Evolutionary conservation across 1,140 invertebrate species (phyloP).

Genomic region (Orchestia grillus): DNA sequence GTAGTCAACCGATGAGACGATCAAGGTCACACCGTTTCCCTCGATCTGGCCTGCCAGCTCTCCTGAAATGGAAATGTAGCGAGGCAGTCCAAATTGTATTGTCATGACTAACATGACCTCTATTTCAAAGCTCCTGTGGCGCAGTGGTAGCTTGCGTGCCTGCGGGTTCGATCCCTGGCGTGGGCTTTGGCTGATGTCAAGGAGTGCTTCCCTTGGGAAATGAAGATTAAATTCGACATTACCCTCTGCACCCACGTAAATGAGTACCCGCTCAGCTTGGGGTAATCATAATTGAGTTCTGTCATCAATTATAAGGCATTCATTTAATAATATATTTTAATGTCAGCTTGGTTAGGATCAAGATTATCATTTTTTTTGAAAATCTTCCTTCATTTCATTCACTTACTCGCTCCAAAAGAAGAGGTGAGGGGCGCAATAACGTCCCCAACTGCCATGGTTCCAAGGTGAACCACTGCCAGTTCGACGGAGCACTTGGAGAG

Average conservation of each 20-base stretch:
- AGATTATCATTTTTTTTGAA: too few species aligned
- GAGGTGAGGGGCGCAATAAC: neutral
- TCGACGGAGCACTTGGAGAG: neutral
- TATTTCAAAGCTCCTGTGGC: neutral
- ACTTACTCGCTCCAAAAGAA: neutral
- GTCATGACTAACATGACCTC: too few species aligned
- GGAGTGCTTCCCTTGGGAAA: too few species aligned
- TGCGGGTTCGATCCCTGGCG: too few species aligned
- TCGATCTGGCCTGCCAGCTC: neutral
- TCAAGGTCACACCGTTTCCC: neutral
- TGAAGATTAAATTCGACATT: too few species aligned
- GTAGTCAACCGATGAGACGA: neutral
- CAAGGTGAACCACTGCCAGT: neutral
- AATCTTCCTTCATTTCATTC: neutral
- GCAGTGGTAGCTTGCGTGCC: too few species aligned
- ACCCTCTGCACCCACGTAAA: neutral
- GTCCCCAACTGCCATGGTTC: neutral
- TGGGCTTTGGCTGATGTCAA: too few species aligned
- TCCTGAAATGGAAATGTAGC: neutral
- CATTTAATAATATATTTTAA: too few species aligned
- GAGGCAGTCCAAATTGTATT: neutral
- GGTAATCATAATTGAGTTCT: too few species aligned
- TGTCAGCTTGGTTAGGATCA: too few species aligned
- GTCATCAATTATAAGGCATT: too few species aligned
- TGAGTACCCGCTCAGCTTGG: too few species aligned